Conservation (phyloP, 2,888 invertebrate species). For the Dromius quadrimaculatus region DNA sequence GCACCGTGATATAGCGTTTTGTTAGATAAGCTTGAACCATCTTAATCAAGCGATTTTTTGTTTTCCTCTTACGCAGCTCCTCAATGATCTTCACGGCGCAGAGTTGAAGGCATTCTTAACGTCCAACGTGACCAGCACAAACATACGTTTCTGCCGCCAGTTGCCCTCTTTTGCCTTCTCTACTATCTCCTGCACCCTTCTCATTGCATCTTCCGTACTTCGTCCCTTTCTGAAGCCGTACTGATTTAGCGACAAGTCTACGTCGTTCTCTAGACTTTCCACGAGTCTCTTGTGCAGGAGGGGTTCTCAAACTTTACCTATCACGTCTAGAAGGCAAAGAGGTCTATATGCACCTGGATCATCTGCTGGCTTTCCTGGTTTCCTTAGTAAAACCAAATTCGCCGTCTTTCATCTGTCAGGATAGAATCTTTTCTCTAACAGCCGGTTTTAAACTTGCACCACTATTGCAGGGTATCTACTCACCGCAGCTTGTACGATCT, state of each 20-base stretch:
- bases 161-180: neutral
- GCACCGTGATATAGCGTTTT: slow-evolving; percentile 46
- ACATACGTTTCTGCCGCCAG: neutral
- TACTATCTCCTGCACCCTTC: neutral
- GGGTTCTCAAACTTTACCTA: neutral
- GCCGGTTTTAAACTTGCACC: neutral
- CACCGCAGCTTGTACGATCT: neutral
- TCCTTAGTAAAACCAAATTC: neutral
- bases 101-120: slow-evolving; percentile 12
- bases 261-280: slow-evolving; percentile 20
- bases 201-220: neutral
- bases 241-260: neutral
- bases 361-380: neutral
- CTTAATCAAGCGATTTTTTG: neutral
- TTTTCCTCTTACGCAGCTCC: neutral
- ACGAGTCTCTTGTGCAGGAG: neutral
- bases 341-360: neutral
- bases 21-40: slow-evolving; percentile 53
- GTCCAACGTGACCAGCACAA: neutral
- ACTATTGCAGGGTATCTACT: neutral
- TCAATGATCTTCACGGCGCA: neutral
- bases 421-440: neutral
- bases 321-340: neutral
- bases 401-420: neutral
- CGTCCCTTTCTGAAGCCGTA: neutral